These are phyloP conservation scores for Eriosoma lanigerum DNA, from an alignment of 1,140 invertebrate species.

Conservation along the genomic window DNA sequence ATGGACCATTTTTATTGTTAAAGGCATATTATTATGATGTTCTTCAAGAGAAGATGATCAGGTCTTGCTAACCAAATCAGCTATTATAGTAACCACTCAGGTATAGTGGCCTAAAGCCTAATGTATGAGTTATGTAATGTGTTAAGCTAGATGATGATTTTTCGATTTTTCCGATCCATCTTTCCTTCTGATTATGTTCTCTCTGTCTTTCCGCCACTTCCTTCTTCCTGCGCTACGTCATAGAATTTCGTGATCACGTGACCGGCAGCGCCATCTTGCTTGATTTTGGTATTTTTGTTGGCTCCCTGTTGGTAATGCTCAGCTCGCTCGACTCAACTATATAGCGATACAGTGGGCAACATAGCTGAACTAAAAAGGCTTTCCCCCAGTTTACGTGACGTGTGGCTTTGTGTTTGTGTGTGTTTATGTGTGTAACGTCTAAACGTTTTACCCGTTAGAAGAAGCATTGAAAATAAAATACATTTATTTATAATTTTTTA, in stretches of 20 bases:
- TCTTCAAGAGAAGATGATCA: too few relatives aligned
- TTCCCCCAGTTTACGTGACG: constrained; percentile 50
- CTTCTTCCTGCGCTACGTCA: constrained; percentile 44
- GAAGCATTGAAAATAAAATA: neutral
- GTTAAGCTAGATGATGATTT: neutral
- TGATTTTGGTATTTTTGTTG: constrained; percentile 51
- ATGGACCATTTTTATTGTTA: neutral
- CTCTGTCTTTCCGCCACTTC: constrained; percentile 2
- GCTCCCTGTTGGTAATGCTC: constrained; percentile 49
- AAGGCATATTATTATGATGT: too few relatives aligned
- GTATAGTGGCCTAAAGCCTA: neutral
- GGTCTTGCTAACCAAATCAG: too few relatives aligned
- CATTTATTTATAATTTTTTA: constrained; percentile 6
- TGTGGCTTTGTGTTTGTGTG: constrained; percentile 46
- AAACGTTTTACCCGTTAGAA: constrained; percentile 37
- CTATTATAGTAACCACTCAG: too few relatives aligned
- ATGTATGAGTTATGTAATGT: neutral
- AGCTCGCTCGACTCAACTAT: constrained; percentile 19
- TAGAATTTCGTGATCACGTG: constrained; percentile 46
- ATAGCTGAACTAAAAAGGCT: constrained; percentile 35
- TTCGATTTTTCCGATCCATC: constrained; percentile 23
- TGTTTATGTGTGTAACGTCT: neutral
- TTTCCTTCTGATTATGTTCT: constrained; percentile 12
- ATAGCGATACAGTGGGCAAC: neutral
- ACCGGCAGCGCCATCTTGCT: constrained; percentile 50